Evolutionary conservation across 2,888 invertebrate genomes (phyloP).

Genomic region (Empis stercorea): DNA sequence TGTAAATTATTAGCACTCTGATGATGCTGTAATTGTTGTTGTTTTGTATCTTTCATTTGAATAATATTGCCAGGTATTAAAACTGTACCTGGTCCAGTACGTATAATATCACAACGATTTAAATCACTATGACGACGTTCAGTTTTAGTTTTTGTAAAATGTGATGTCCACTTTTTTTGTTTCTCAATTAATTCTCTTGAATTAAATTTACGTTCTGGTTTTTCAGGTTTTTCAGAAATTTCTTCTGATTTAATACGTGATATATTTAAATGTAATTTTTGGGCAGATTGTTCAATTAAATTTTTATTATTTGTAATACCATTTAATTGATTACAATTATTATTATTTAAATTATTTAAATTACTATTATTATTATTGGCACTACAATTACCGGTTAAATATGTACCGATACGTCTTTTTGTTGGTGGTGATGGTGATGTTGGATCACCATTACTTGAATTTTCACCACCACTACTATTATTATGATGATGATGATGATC

Average conservation of each 20-base stretch:
- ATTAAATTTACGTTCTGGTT: conserved; percentile 68
- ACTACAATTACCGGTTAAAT: conserved; percentile 10
- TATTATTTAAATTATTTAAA: conserved; percentile 3
- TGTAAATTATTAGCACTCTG: conserved; percentile 7
- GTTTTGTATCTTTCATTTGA: conserved; percentile 21
- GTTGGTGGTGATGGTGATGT: conserved; percentile 6
- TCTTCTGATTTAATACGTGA: conserved; percentile 47
- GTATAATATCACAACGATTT: conserved; percentile 40
- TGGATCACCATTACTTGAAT: conserved; percentile 27
- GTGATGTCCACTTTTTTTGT: conserved; percentile 85
- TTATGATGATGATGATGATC: conserved; percentile 29
- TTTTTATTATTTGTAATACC: conserved; percentile 31
- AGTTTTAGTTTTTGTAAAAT: conserved; percentile 68
- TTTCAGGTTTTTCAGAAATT: conserved; percentile 54
- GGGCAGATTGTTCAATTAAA: conserved; percentile 24
- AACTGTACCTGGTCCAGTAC: conserved; percentile 40
- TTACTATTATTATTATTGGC: conserved; percentile 8
- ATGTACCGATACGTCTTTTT: neutral
- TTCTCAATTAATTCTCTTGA: conserved; percentile 81
- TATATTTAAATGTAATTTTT: conserved; percentile 35
- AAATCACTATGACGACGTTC: conserved; percentile 49
- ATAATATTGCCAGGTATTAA: conserved; percentile 33
- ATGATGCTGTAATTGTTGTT: conserved; percentile 12
- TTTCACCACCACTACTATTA: conserved; percentile 26
- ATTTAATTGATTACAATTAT: conserved; percentile 30